Percentiles rank a stretch among this genome's conserved stretches.
Conservation (phyloP, 1,140 invertebrate species). For the Stenopsyche tienmushanensis region DNA sequence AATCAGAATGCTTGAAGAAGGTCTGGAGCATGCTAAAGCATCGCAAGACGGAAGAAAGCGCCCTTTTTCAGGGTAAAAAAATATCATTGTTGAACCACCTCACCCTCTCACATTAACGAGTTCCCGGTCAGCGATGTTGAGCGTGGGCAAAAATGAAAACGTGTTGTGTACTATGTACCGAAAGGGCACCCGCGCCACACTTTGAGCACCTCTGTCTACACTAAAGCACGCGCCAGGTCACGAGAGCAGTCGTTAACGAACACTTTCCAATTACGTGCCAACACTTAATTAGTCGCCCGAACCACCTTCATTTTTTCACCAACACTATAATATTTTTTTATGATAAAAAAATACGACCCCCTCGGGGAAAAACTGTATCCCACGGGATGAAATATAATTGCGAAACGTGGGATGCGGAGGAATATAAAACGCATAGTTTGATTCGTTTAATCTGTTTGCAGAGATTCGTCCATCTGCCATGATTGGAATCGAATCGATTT, state of each 20-base stretch:
- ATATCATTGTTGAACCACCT: neutral
- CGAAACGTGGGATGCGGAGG: no score
- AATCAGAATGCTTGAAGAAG: no score
- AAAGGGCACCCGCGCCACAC: neutral
- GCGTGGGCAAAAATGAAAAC: neutral
- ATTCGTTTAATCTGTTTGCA: no score
- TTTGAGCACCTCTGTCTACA: conserved; percentile 11
- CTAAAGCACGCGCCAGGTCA: conserved; percentile 15
- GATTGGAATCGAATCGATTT: no score
- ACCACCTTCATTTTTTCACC: conserved; percentile 9
- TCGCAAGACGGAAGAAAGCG: neutral
- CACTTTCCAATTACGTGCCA: conserved; percentile 28
- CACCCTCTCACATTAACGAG: neutral
- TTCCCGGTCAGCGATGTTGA: neutral
- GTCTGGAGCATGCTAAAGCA: neutral
- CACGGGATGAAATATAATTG: no score
- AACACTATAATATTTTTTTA: no score
- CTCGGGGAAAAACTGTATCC: no score
- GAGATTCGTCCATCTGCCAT: no score
- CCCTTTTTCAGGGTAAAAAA: neutral
- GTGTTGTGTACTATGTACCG: no score
- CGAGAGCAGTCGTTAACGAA: conserved; percentile 27
- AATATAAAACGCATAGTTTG: no score
- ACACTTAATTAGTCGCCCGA: conserved; percentile 24
- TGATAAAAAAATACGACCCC: no score